Evolutionary conservation across 2,888 invertebrate genomes (phyloP).

Genomic region (Azorinus chamasolen): DNA sequence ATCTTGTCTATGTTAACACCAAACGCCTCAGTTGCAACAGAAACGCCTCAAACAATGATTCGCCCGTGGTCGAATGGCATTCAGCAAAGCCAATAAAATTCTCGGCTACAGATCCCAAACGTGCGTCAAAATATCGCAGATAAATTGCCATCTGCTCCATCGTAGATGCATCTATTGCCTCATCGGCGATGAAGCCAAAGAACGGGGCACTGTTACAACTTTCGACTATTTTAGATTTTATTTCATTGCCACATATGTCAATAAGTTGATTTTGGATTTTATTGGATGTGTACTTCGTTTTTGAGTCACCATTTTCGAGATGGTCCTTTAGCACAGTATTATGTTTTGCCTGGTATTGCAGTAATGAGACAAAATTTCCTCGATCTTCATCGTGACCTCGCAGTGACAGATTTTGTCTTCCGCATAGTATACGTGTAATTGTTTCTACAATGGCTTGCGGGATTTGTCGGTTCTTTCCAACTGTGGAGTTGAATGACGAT

Average conservation of each 20-base stretch:
- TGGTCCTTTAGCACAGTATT: conserved; percentile 20
- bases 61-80: conserved; percentile 35
- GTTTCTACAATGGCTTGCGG: conserved; percentile 22
- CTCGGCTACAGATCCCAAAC: conserved; percentile 13
- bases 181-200: conserved; percentile 32
- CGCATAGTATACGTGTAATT: conserved; percentile 40
- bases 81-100: conserved; percentile 35
- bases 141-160: conserved; percentile 37
- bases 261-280: conserved; percentile 29
- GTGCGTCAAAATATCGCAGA: conserved; percentile 20
- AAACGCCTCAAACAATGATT: conserved; percentile 23
- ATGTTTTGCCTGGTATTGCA: conserved; percentile 14
- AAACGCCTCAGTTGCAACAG: conserved; percentile 1
- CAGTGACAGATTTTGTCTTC: conserved; percentile 24
- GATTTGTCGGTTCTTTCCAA: conserved; percentile 16
- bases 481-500: neutral
- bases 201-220: conserved; percentile 18
- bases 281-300: neutral
- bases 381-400: conserved; percentile 20
- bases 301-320: conserved; percentile 4
- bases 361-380: conserved; percentile 20
- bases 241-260: conserved; percentile 9
- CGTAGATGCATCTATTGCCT: conserved; percentile 29
- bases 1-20: conserved; percentile 33
- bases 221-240: conserved; percentile 2